These are phyloP conservation scores for Neopelma chrysocephalum DNA, from an alignment of 2,797 vertebrate species.

Conservation along the genomic window DNA sequence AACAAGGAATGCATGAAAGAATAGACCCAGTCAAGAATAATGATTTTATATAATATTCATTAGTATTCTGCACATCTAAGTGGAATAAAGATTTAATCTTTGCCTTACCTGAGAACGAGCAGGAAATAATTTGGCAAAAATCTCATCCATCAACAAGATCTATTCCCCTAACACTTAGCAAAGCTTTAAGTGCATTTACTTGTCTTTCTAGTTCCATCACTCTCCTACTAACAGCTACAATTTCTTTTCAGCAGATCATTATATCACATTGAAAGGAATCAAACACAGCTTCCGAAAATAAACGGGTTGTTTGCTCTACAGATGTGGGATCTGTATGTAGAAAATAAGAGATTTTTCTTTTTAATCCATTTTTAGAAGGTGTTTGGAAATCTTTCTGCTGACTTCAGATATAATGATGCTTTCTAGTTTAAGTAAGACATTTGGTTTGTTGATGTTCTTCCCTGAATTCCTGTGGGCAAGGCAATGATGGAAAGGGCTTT, in stretches of 20 bases:
- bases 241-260: constrained; percentile 52
- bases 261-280: constrained; percentile 25
- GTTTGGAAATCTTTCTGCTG: not conserved
- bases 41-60: not conserved
- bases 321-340: not conserved
- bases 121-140: constrained; percentile 65
- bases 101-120: constrained; percentile 39
- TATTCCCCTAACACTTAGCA: constrained; percentile 13
- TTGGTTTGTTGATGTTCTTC: not conserved
- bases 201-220: constrained; percentile 24
- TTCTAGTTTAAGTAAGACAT: not conserved
- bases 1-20: not conserved
- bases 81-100: constrained; percentile 57
- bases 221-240: constrained; percentile 36
- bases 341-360: not conserved
- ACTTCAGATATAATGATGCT: not conserved
- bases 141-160: constrained; percentile 45
- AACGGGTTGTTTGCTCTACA: not conserved
- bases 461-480: not conserved
- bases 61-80: constrained; percentile 26
- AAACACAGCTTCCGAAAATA: constrained; percentile 17
- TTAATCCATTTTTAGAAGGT: not conserved
- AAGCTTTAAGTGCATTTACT: not conserved
- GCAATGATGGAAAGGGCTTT: not conserved
- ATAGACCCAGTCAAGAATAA: not conserved